Evolutionary conservation across 2,113 vertebrate species (phyloP), one percentile per base, ranked within the genome.

Genomic region (Cryptomyrus ogoouensis): DNA sequence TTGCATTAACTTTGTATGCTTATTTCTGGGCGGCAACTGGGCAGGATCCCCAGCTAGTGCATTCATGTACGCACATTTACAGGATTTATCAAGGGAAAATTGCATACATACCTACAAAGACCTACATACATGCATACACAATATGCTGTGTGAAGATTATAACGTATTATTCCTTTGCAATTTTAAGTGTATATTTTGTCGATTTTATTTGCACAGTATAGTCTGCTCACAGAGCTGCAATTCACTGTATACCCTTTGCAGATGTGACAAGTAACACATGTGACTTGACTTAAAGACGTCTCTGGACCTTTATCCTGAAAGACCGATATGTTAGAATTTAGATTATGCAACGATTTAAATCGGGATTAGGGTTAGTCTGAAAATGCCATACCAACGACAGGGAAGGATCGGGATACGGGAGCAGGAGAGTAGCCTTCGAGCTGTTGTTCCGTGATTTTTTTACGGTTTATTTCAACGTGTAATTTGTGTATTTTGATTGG

Each of bases 331-430:
- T 90, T 35, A 89, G 74, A 92, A 89, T 31, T 49, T 50, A 35
- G 24, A 88, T 92, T 93, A 92, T 90, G 90, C 88, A 91, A 90
- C 49, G 56, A 13, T 62, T 88, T 88, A 95, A 95, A 95, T 94
- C 94, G 93, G 52, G 12, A 92, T 92, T 89, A 70, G 93, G 95
- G 95, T 95, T 96, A 95, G 90, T 49, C 88, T 49, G 86, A 91
- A 91, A 92, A 90, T 86, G 74, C 93, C 94, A 94, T 96, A 93
- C 94, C 92, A 94, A 95, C 95, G 86, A 56, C 88, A 66, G 93
- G 31, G 83, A 49, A 88, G 89, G 85, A 62, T 92, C 90, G 93
- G 91, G 21, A 19, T 62, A 91, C 91, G 5, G 87, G 5, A 91
- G 74, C 84, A 77, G 62, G 47, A 83, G 80, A 86, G 8, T 44